Evolutionary conservation across 2,888 invertebrate species (phyloP).

Genomic region (Mythimna ferrago): DNA sequence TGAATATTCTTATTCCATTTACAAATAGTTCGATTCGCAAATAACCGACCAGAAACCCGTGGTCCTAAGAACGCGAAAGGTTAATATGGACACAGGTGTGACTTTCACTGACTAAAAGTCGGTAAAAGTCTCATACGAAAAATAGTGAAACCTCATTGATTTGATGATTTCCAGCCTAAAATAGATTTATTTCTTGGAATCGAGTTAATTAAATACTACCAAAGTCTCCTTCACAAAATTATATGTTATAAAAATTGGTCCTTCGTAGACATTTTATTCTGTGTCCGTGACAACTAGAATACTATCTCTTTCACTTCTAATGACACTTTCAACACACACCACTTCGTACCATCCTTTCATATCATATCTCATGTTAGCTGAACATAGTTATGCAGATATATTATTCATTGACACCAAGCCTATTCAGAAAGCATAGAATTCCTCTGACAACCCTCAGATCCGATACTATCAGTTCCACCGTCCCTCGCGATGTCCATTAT

Average conservation of each 20-base stretch:
- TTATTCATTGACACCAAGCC: constrained; percentile 72
- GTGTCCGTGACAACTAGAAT: background rate
- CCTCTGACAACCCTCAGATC: constrained; percentile 77
- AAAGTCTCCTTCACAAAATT: background rate
- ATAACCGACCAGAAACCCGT: no score
- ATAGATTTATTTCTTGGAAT: background rate
- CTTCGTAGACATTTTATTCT: background rate
- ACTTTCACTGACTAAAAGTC: no score
- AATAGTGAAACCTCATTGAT: no score
- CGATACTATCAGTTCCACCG: constrained; percentile 79
- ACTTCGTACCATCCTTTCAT: constrained; percentile 47
- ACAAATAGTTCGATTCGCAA: background rate
- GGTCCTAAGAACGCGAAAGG: no score
- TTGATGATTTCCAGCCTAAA: no score
- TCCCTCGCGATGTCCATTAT: constrained; percentile 80
- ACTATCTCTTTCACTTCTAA: constrained; percentile 25
- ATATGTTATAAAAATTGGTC: background rate
- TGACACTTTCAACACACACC: constrained; percentile 44
- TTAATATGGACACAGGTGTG: no score
- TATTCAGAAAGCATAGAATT: constrained; percentile 76
- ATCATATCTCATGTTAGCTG: constrained; percentile 58
- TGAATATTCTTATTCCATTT: background rate
- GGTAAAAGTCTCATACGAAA: no score
- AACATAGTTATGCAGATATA: constrained; percentile 70
- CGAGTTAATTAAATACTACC: background rate